Evolutionary conservation across 2,888 invertebrate species (phyloP), one percentile per base, ranked within the genome.

Genomic region (Leucophora obtusa): DNA sequence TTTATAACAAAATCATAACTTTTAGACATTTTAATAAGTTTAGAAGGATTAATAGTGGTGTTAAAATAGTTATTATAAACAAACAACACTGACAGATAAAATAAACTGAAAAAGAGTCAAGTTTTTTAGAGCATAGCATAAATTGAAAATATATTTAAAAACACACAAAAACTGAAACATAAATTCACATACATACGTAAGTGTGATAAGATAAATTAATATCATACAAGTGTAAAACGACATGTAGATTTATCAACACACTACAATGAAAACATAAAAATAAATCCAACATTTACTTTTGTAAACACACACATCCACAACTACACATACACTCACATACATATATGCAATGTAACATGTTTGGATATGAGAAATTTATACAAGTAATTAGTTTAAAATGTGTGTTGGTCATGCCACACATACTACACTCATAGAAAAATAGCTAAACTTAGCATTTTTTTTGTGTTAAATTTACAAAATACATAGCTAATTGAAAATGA

Each of bases 381-480:
- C 15, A 15, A 24, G 24, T 62, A 62, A 62, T 62, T 47, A 62
- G 28, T 28, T 28, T 28, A 4, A 28, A 62, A 62, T 24, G n/a
- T 28, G 15, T 14, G 38, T 38, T n/a, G 38, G 38, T 60, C 38
- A 21, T 43, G 8, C 38, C 18, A 43, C 1, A 60, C 18, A 43
- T 7, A 38, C 17, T 7, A 38, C 17, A 59, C 33, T 7, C 35
- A n/a, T n/a, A n/a, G n/a, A n/a, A n/a, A n/a, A n/a, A n/a, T n/a
- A n/a, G n/a, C n/a, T n/a, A n/a, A n/a, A n/a, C n/a, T n/a, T n/a
- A n/a, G n/a, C n/a, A n/a, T n/a, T n/a, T n/a, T n/a, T n/a, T n/a
- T n/a, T n/a, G n/a, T n/a, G n/a, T n/a, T n/a, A n/a, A n/a, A n/a
- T n/a, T n/a, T n/a, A n/a, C n/a, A n/a, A n/a, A n/a, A n/a, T n/a